Evolutionary conservation across 30 jellyfish, hydroid and myxozoan species (phyloP), one percentile per base, ranked within the genome.

Genomic region (Pelagia noctiluca): DNA sequence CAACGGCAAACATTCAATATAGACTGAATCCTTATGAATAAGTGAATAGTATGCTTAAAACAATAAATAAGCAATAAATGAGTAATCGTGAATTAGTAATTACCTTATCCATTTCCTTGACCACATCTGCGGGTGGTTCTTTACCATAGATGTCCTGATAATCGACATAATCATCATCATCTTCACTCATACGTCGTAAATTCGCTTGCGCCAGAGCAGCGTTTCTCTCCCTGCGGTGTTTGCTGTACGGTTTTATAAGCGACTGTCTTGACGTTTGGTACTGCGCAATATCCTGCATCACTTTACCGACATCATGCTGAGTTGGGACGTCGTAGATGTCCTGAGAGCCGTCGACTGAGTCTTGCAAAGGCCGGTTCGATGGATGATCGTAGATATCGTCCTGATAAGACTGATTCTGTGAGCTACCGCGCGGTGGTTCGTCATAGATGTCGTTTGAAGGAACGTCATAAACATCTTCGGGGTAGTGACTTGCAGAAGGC

Each of bases 161-260:
- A 37, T 92, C 98, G 50, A 92, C 95, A 74, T 92, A 92, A 70
- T 92, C 98, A 71, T 92, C 98, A 26, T 92, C 98, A 35, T 48
- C 80, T 18, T 19, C 52, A 35, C 42, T 46, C 1, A 28, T 25
- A 63, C 52, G 77, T 11, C 77, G 10, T 21, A 63, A 42, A 34
- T 63, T 30, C 2, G 86, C 16, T 5, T 21, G 63, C 3, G 75
- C 16, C 38, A 73, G 67, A 36, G 25, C 21, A 1, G 89, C 21
- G 26, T 52, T 52, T 25, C 77, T 13, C 57, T 34, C 61, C 37
- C 80, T 23, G 18, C 63, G 92, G 13, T 64, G 92, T 30, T 38
- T 67, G 12, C 66, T 2, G 78, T 36, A 67, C 32, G 92, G 86
- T 35, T 82, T 82, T 47, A 75, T 69, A 30, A 71, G 42, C 26